Percentiles rank a stretch among this genome's conserved stretches.
Evolutionary conservation across 2,888 invertebrate genomes (phyloP).

Genomic region (Thymelicus sylvestris): DNA sequence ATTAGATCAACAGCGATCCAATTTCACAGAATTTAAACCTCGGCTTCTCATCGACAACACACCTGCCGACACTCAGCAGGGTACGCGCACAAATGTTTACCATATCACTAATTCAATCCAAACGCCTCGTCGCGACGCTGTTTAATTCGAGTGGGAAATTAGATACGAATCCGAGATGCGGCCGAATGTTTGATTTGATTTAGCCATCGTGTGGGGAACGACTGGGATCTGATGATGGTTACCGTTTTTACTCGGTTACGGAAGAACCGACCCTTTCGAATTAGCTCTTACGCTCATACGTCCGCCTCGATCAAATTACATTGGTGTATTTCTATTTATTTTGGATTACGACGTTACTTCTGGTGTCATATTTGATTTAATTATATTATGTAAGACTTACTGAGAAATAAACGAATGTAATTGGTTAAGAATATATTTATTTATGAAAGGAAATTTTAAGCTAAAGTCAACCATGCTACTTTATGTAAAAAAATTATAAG

Average conservation of each 20-base stretch:
- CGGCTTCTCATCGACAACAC: neutral
- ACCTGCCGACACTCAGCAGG: neutral
- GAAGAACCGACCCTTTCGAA: constrained; percentile 13
- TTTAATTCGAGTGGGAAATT: constrained; percentile 73
- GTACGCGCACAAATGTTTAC: constrained; percentile 51
- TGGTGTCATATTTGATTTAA: no score
- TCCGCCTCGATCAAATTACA: constrained; percentile 8
- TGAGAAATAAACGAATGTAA: no score
- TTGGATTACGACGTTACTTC: no score
- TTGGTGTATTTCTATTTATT: neutral
- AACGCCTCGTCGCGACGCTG: constrained; percentile 56
- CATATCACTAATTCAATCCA: constrained; percentile 64
- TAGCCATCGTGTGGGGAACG: constrained; percentile 41
- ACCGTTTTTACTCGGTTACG: constrained; percentile 30
- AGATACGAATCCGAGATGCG: constrained; percentile 63
- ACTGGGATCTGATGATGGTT: constrained; percentile 16
- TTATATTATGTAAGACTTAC: no score
- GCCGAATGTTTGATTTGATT: constrained; percentile 70
- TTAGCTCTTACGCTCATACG: neutral
- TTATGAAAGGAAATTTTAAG: no score
- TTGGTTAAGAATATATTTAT: no score
- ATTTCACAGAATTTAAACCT: neutral
- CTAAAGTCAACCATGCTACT: no score
- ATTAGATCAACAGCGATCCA: neutral
- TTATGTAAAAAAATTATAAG: no score